Evolutionary conservation across 2,113 vertebrate species (phyloP).

Genomic region (Spea bombifrons): DNA sequence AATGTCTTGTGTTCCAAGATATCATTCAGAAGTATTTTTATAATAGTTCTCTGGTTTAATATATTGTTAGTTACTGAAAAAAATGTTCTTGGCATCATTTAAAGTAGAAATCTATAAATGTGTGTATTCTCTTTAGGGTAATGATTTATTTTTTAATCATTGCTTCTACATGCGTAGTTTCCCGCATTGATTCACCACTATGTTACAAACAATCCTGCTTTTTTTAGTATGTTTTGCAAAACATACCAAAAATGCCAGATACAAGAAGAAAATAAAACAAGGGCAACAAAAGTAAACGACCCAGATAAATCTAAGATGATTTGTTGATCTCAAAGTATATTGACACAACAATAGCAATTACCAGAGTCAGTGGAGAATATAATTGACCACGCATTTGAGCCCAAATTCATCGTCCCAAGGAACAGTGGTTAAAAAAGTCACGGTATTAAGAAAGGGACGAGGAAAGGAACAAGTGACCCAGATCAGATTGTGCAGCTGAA

Average conservation of each 20-base stretch:
- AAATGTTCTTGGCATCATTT: too few relatives aligned
- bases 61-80: too few relatives aligned
- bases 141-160: too few relatives aligned
- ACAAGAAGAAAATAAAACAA: slow-evolving; percentile 27
- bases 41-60: too few relatives aligned
- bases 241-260: slow-evolving; percentile 11
- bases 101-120: too few relatives aligned
- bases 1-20: too few relatives aligned
- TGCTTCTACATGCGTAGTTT: too few relatives aligned
- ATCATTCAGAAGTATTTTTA: too few relatives aligned
- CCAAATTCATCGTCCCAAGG: slow-evolving; percentile 37
- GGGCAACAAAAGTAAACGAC: slow-evolving; percentile 41
- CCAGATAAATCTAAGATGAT: slow-evolving; percentile 46
- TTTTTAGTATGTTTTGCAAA: slow-evolving; percentile 2
- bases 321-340: slow-evolving; percentile 44
- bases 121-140: too few relatives aligned
- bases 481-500: slow-evolving; percentile 41
- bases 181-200: too few relatives aligned
- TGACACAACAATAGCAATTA: slow-evolving; percentile 43
- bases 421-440: slow-evolving; percentile 38
- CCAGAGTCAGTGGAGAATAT: slow-evolving; percentile 46
- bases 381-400: slow-evolving; percentile 46
- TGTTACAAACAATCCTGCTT: too few relatives aligned
- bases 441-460: slow-evolving; percentile 44
- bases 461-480: slow-evolving; percentile 44